These are phyloP conservation scores for Choristoneura rosaceana DNA, from an alignment of 2,888 invertebrate species.

Conservation along the genomic window DNA sequence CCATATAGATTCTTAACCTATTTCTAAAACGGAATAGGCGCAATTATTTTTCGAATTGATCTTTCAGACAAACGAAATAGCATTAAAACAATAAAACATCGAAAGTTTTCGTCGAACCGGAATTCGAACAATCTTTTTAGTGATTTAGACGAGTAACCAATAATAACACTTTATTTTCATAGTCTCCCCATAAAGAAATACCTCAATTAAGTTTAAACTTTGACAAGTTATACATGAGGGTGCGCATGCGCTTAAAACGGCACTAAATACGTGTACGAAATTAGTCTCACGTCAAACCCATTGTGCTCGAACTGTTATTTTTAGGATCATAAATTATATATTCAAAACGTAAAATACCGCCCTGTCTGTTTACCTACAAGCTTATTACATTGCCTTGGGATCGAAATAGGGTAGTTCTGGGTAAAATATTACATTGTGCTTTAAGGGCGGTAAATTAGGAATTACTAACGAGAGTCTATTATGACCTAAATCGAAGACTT, in stretches of 20 bases:
- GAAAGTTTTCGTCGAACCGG: too few species aligned
- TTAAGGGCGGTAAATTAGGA: too few species aligned
- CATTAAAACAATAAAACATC: too few species aligned
- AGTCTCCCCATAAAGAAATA: neutral
- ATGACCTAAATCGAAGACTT: too few species aligned
- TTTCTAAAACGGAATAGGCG: too few species aligned
- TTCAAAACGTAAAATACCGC: conserved; percentile 66
- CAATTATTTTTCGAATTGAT: too few species aligned
- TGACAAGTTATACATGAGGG: neutral
- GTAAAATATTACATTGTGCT: too few species aligned
- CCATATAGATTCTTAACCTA: too few species aligned
- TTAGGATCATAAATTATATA: conserved; percentile 69
- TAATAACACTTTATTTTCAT: neutral
- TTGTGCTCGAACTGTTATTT: conserved; percentile 59
- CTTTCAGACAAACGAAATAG: too few species aligned
- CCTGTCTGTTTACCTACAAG: conserved; percentile 62
- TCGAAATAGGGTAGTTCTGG: neutral
- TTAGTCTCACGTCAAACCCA: conserved; percentile 73
- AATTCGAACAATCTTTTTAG: too few species aligned
- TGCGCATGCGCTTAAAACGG: conserved; percentile 52
- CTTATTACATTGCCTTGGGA: conserved; percentile 60
- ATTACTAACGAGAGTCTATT: too few species aligned
- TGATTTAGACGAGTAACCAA: too few species aligned
- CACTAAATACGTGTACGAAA: conserved; percentile 67
- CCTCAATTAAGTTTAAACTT: conserved; percentile 1